Base-by-base conservation (phyloP, 2,113 vertebrate genomes). In the Oreamnos americanus region DNA sequence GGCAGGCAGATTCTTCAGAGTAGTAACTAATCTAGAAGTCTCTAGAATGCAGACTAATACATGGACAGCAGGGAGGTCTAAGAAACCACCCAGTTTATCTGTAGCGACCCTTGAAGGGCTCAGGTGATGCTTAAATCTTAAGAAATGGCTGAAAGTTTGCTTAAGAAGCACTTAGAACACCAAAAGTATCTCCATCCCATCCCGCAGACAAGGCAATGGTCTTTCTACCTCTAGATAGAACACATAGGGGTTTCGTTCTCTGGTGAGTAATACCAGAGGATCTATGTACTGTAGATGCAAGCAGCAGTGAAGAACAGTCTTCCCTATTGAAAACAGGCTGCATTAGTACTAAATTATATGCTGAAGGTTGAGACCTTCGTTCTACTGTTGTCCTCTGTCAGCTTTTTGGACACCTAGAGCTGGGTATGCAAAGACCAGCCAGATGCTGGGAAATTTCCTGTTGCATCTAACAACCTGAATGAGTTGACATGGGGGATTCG, bases 361-460 rank as follows among this genome's bases (percentile, higher is more conserved):
- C 47, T 5, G 16, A 91, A 67, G 30, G 5, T 19, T 51, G 21
- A 39, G 51, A 17, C 7, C 36, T 6, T 4, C 1, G 0, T 0
- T 12, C 36, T 55, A 3, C 25, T 82, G 0, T 64, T 87, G 86
- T 16, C 16, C 19, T 96, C 43, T 57, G 9, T 95, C 30, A 26
- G 19, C 7, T 79, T 5, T 76, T 25, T 5, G 23, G 33, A 33
- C 3, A 51, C 10, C 1, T 4, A 47, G 60, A 76, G 49, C n/a
- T 60, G 19, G 30, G 19, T 47, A 9, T 17, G 36, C 10, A 86
- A 7, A 43, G 28, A 87, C 33, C 23, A 91, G n/a, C 11, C 3
- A 91, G 47, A 62, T 60, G 47, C 49, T 91, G 25, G 64, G 51
- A 94, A 93, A 36, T 79, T 79, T 91, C 49, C 43, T 82, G 47